Percentiles rank a stretch among this genome's conserved stretches.
These are phyloP conservation scores for Idaea biselata DNA, from an alignment of 2,888 invertebrate species.

Conservation along the genomic window DNA sequence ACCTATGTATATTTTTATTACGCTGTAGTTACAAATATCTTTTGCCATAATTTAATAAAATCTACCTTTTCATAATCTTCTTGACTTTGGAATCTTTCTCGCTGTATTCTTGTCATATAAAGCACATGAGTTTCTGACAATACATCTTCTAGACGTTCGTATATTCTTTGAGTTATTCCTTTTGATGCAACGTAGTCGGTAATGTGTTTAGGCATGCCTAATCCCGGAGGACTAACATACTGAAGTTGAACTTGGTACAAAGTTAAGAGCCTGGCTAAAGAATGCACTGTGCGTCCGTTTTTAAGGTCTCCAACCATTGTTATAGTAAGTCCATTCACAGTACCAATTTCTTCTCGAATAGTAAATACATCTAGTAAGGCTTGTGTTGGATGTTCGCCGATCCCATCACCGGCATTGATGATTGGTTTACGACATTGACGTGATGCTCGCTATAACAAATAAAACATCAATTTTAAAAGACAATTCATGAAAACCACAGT, in stretches of 20 bases:
- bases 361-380: constrained; percentile 98
- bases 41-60: neutral
- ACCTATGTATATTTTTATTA: neutral
- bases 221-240: constrained; percentile 92
- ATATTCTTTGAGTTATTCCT: constrained; percentile 88
- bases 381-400: constrained; percentile 98
- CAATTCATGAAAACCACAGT: neutral
- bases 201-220: constrained; percentile 96
- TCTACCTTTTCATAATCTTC: constrained; percentile 92
- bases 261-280: constrained; percentile 94
- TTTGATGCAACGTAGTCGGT: constrained; percentile 88
- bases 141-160: constrained; percentile 89
- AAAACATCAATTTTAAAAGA: neutral
- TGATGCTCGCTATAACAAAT: constrained; percentile 85
- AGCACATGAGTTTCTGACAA: constrained; percentile 97
- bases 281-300: constrained; percentile 99
- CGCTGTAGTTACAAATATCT: neutral
- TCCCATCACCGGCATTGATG: constrained; percentile 99
- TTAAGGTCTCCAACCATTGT: constrained; percentile 99
- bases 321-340: constrained; percentile 97
- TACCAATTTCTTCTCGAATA: constrained; percentile 98
- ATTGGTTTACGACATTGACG: constrained; percentile 92
- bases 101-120: constrained; percentile 99
- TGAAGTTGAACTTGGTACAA: constrained; percentile 95
- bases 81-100: constrained; percentile 91